Evolutionary conservation across 1,140 invertebrate genomes (phyloP).

Genomic region (Pogonus chalceus): DNA sequence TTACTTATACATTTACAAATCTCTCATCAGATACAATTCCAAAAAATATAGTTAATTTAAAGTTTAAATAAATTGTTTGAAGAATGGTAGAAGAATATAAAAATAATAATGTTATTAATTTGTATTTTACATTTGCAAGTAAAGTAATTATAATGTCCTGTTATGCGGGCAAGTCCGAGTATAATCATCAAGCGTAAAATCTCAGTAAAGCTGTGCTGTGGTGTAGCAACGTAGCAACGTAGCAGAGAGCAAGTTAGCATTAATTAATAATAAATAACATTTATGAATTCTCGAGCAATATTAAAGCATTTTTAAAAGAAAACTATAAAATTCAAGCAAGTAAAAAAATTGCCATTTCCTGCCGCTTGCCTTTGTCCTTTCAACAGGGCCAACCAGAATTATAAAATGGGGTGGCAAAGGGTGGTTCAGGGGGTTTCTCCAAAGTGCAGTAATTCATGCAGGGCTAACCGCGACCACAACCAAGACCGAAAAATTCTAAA

Average conservation of each 20-base stretch:
- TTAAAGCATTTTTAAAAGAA: slow-evolving; percentile 1
- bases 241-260: not conserved
- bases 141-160: no score
- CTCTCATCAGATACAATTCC: no score
- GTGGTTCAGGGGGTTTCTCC: not conserved
- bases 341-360: slow-evolving; percentile 7
- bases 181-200: no score
- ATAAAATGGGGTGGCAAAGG: not conserved
- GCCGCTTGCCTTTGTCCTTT: not conserved
- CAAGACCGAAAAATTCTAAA: not conserved
- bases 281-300: slow-evolving; percentile 1
- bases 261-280: slow-evolving; percentile 6
- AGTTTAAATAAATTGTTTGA: no score
- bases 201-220: no score
- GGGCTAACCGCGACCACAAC: not conserved
- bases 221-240: no score
- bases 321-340: not conserved
- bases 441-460: slow-evolving; percentile 5
- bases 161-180: no score
- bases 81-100: no score
- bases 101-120: no score
- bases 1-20: no score
- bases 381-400: not conserved
- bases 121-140: no score
- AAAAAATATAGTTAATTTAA: no score